Percentiles rank a stretch among this genome's conserved stretches.
These are phyloP conservation scores for Micoletzkya japonica DNA, from an alignment of 2,888 invertebrate species.

Conservation along the genomic window DNA sequence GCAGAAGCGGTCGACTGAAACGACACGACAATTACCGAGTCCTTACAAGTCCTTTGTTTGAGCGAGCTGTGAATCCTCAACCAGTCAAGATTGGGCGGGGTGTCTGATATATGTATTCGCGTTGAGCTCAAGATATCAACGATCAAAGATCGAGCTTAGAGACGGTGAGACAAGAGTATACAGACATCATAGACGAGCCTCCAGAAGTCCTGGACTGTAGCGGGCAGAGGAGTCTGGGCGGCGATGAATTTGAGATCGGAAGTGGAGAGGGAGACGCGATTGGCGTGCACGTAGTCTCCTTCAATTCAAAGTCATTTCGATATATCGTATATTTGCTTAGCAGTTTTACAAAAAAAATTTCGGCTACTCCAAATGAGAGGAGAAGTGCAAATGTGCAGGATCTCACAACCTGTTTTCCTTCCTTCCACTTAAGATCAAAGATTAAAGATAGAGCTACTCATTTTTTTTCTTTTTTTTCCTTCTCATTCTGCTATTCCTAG, in stretches of 20 bases:
- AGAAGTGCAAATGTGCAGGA: not conserved
- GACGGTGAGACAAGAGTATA: no score
- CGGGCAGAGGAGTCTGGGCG: constrained; percentile 17
- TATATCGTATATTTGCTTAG: not conserved
- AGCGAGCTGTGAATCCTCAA: not conserved
- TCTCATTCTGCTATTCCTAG: no score
- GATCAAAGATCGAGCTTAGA: no score
- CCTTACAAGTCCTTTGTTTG: not conserved
- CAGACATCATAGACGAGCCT: constrained; percentile 26
- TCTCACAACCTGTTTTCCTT: no score
- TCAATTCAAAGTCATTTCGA: not conserved
- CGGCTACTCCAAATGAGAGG: not conserved
- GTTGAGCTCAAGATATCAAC: no score
- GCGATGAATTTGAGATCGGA: constrained; percentile 6
- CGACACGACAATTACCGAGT: not conserved
- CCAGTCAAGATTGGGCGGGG: no score
- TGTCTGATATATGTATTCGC: no score
- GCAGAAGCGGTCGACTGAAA: constrained; percentile 7
- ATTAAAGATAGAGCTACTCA: no score
- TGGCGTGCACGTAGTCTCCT: constrained; percentile 25
- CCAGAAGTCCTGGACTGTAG: constrained; percentile 24
- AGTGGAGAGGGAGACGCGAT: not conserved
- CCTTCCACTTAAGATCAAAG: no score
- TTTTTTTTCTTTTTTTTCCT: no score
- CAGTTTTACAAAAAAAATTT: not conserved